These are phyloP conservation scores for Nerophis lumbriciformis DNA, from an alignment of 2,113 vertebrate genomes.

Conservation along the genomic window DNA sequence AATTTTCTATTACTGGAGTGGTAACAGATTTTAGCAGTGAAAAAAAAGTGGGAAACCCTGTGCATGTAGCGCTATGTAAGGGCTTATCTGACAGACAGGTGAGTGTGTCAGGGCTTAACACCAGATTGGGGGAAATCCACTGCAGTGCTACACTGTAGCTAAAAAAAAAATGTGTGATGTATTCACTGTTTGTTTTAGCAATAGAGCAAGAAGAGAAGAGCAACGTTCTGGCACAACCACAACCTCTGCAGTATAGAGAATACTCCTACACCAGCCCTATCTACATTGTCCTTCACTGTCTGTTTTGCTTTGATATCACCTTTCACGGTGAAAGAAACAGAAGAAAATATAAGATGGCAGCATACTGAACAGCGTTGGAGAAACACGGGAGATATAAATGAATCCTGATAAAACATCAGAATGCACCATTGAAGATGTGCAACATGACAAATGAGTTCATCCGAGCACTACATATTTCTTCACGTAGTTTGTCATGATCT, in stretches of 20 bases:
- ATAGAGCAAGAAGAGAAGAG: constrained; percentile 11
- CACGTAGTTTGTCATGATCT: constrained; percentile 27
- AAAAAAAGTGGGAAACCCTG: constrained; percentile 32
- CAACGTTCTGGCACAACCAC: background rate
- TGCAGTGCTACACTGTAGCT: constrained; percentile 1
- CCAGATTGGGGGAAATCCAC: constrained; percentile 36
- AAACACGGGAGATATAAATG: constrained; percentile 15
- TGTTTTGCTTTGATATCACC: background rate
- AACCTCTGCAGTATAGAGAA: background rate
- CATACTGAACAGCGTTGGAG: background rate
- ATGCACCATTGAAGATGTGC: constrained; percentile 1
- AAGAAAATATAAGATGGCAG: background rate
- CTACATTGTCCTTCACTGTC: background rate
- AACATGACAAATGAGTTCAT: constrained; percentile 4
- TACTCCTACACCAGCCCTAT: background rate
- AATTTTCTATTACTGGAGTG: constrained; percentile 67
- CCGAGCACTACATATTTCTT: constrained; percentile 5
- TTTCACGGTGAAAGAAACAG: background rate
- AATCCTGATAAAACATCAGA: constrained; percentile 21
- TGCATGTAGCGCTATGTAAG: constrained; percentile 53
- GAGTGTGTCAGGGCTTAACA: constrained; percentile 53
- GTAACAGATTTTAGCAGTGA: constrained; percentile 59
- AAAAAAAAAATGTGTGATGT: constrained; percentile 3
- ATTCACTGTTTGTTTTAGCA: constrained; percentile 25
- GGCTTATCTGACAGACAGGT: constrained; percentile 61